Evolutionary conservation across 2,888 invertebrate species (phyloP).

Genomic region (Troglohyphantes excavatus): DNA sequence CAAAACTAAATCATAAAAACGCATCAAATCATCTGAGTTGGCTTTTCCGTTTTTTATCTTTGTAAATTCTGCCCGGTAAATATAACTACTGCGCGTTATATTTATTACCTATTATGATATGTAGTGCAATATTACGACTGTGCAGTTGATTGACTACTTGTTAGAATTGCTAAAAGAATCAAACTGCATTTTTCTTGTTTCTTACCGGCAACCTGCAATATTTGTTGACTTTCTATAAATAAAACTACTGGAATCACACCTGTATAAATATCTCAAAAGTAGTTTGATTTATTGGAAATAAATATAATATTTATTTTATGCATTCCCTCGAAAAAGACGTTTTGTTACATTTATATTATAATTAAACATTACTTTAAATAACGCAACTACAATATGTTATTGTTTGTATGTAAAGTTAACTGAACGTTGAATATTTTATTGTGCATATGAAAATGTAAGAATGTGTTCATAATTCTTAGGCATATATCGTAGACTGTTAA

Average conservation of each 20-base stretch:
- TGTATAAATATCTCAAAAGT: conserved; percentile 16
- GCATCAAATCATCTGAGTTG: no score
- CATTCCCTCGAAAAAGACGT: background rate
- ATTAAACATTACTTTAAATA: no score
- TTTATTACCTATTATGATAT: conserved; percentile 35
- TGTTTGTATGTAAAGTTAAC: no score
- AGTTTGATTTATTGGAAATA: conserved; percentile 11
- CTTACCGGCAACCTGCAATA: background rate
- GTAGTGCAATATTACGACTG: conserved; percentile 17
- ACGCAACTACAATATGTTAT: no score
- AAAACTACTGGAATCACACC: background rate
- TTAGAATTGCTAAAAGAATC: background rate
- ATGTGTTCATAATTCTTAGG: no score
- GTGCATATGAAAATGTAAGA: no score
- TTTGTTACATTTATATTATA: no score
- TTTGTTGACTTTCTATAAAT: background rate
- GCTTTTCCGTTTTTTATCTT: background rate
- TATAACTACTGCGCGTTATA: conserved; percentile 14
- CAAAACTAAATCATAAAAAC: background rate
- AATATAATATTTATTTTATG: background rate
- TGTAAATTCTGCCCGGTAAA: conserved; percentile 16
- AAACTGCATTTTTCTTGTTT: background rate
- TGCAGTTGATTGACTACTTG: background rate
- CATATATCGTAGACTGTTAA: no score
- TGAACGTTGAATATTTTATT: no score